Base-by-base conservation (phyloP, 2,797 vertebrate species). In the Melanotaenia nigrans region DNA sequence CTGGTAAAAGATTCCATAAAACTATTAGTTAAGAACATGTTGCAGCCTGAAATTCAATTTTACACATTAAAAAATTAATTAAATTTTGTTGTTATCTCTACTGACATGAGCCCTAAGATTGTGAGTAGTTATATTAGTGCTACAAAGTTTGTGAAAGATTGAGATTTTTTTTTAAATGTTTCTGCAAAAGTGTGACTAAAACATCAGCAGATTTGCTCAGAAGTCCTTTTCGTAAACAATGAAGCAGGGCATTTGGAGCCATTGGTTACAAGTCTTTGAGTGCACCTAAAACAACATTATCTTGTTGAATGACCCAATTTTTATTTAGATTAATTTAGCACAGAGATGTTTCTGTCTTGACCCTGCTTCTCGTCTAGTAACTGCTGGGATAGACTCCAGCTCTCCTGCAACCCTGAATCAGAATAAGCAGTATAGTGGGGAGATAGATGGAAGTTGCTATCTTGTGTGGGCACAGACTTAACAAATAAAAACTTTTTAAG, bases 1-100 rank as follows among this genome's bases (percentile, higher is more conserved):
- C 71, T 73, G 75, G 68, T 77, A 57, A 58, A 71, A 80, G 55
- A 80, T 18, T 68, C 40, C 62, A 67, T 59, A 25, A 61, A 33
- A 60, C 25, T 54, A 57, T 36, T 57, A 16, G 65, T 42, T 57
- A 3, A 51, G 57, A 69, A 40, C 33, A 45, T 69, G 47, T 55
- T 49, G 3, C 56, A 49, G 32, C 32, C 45, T 25, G 20, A 77
- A 49, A 62, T 57, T 18, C 4, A 42, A 42, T 42, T 16, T 36
- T 58, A 65, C 24, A 72, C 16, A 53, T 24, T 10, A 49, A 65
- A 63, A 63, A 35, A 25, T 20, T 12, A 16, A 55, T 24, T 2
- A 1, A 13, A 22, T 1, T 7, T 33, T 18, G n/a, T 54, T 13
- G 5, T 30, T 22, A 51, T 4, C 2, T 51, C n/a, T 55, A 5